phyloP scores from a whole-genome alignment of 2,888 invertebrate genomes.

The Rhagium mordax region DNA sequence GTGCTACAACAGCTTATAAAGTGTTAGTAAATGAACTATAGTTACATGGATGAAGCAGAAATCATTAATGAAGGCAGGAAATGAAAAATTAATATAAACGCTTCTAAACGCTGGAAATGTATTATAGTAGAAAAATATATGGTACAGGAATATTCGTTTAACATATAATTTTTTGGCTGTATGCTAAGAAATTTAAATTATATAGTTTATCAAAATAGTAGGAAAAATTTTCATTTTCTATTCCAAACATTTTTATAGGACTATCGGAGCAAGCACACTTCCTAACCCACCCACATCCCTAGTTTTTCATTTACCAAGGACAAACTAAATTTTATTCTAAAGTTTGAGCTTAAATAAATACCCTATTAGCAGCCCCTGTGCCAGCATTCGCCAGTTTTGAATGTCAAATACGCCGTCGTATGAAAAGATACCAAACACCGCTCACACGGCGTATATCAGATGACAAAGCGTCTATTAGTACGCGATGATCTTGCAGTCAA shows the following conservation, averaged over 20 bases:
- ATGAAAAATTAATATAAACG: not conserved
- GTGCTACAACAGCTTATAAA: not conserved
- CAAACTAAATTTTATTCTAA: no score
- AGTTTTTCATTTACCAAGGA: no score
- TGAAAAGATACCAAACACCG: conserved; percentile 26
- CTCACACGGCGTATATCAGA: conserved; percentile 25
- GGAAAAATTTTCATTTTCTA: no score
- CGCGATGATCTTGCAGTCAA: conserved; percentile 49
- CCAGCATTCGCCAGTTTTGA: conserved; percentile 1
- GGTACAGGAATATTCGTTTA: not conserved
- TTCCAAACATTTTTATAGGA: no score
- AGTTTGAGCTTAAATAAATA: not conserved
- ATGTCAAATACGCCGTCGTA: conserved; percentile 26
- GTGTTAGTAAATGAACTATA: not conserved
- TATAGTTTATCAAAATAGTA: no score
- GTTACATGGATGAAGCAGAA: not conserved
- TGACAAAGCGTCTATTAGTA: conserved; percentile 45
- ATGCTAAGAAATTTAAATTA: no score
- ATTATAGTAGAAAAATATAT: not conserved
- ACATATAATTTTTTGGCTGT: no score
- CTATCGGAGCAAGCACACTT: no score
- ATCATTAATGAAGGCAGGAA: not conserved
- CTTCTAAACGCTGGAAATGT: not conserved
- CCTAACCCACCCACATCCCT: no score
- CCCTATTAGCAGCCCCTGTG: not conserved